Base-by-base conservation (phyloP, 1,140 invertebrate genomes). In the Onthophagus taurus region DNA sequence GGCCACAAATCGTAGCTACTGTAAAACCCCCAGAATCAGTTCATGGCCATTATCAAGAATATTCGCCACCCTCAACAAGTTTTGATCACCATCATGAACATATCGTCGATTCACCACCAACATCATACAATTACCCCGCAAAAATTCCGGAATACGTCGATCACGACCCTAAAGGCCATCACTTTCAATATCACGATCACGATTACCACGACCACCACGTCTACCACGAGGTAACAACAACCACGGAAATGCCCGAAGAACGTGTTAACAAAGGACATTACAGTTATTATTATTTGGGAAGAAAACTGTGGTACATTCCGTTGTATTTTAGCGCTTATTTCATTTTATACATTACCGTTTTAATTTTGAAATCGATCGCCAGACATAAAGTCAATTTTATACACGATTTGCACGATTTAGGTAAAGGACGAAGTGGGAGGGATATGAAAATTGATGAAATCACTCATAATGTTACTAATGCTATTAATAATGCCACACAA, bases 241-340 rank as follows among this genome's bases (percentile, higher is more conserved):
- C 63, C 23, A 48, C 59, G 16, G 56, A 57, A 17, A 57, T 58
- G n/a, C 65, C 66, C 43, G 60, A 67, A 3, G 75, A 78, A 35
- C 71, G 81, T 52, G 72, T 82, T 30, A 81, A 76, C 42, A 85
- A 83, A 47, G 67, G 74, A 47, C 70, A 73, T 3, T 87, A 83
- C 68, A 84, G 81, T 57, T 87, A 87, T 61, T 87, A 86, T 57
- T 86, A 81, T 54, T 72, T 87, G 49, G 83, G 83, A 0, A 76
- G 81, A 45, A 86, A 87, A 54, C 67, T 87, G 2, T 89, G 84
- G 76, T 89, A 87, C 53, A 69, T 87, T 31, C 85, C 85, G 0
- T 57, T 89, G 9, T 88, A 87, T 58, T 88, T 87, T 55, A 85
- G 83, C 45, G 78, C 85, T n/a, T 89, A 83, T 52, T 87, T 87